phyloP scores from a whole-genome alignment of 1,140 invertebrate species.

The Heliconius melpomene region DNA sequence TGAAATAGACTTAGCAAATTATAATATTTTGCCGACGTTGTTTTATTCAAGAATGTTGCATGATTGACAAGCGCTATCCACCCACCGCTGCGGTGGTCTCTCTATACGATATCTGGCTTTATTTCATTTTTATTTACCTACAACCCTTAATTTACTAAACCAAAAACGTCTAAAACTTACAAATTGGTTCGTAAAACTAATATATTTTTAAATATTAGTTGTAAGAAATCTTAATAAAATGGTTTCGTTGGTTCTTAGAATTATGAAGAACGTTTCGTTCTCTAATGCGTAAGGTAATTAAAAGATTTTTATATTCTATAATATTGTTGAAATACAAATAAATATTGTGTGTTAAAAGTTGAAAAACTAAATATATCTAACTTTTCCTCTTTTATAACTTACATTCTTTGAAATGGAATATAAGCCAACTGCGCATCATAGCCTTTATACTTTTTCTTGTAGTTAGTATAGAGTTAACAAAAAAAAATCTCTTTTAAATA shows the following conservation, averaged over 20 bases:
- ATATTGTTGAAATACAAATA: not conserved
- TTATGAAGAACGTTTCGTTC: not conserved
- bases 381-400: no score
- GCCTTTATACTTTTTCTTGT: not conserved
- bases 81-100: constrained; percentile 46
- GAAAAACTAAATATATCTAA: no score
- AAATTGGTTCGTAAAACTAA: constrained; percentile 47
- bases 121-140: constrained; percentile 34
- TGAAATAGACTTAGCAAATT: not conserved
- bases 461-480: not conserved
- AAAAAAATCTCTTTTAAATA: no score
- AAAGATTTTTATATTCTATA: not conserved
- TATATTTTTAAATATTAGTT: constrained; percentile 14
- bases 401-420: no score
- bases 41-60: not conserved
- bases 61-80: constrained; percentile 47
- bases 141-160: constrained; percentile 50
- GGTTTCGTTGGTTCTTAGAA: constrained; percentile 6
- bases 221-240: not conserved
- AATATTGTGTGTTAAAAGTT: not conserved
- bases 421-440: not conserved
- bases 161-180: constrained; percentile 41
- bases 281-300: not conserved
- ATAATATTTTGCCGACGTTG: not conserved
- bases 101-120: constrained; percentile 42